Evolutionary conservation across 37 sponge, comb jelly and placozoan genomes (phyloP).

Genomic region (Halisarca cf. caerulea): DNA sequence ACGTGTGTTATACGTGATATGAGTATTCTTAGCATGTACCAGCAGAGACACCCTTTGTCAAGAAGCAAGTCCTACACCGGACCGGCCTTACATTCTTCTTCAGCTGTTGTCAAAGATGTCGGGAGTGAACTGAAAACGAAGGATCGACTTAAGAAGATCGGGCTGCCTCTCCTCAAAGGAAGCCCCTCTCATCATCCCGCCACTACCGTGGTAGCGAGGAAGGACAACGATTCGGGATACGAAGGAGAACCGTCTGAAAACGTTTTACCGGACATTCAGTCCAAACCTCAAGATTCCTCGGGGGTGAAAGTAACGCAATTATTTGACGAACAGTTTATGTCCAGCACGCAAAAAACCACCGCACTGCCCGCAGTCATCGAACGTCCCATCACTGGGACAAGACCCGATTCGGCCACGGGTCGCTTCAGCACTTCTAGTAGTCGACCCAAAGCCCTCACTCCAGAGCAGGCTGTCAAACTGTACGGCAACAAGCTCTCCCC

Average conservation of each 20-base stretch:
- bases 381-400: conserved; percentile 56
- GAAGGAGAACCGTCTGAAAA: conserved; percentile 20
- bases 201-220: not conserved
- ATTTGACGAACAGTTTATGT: conserved; percentile 36
- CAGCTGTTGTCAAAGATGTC: not conserved
- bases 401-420: not conserved
- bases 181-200: conserved; percentile 4
- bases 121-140: not conserved
- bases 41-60: conserved; percentile 52
- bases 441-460: conserved; percentile 72
- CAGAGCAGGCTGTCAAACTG: conserved; percentile 89
- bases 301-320: conserved; percentile 81
- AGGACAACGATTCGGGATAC: conserved; percentile 36
- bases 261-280: conserved; percentile 33
- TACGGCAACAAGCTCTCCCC: conserved; percentile 91
- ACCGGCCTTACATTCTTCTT: conserved; percentile 17
- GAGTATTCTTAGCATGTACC: conserved; percentile 73
- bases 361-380: conserved; percentile 46
- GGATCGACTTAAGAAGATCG: not conserved
- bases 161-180: conserved; percentile 51
- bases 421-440: conserved; percentile 23
- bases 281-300: conserved; percentile 22
- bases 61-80: conserved; percentile 71
- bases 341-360: not conserved
- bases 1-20: conserved; percentile 14